Base-by-base conservation (phyloP, 2,888 invertebrate species). In the Aromia moschata region DNA sequence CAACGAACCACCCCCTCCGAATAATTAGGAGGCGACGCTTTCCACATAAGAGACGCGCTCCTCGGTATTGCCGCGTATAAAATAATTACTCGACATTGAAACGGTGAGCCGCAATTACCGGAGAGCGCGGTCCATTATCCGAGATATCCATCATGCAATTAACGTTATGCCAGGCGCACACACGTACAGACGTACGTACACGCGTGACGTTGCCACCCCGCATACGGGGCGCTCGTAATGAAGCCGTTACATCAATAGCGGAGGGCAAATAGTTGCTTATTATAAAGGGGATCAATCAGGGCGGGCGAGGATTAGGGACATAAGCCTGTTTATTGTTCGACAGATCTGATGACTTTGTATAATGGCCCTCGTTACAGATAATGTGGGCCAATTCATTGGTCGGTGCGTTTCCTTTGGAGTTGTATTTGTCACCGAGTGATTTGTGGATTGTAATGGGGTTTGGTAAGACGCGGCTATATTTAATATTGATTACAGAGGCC, bases 101-200 rank as follows among this genome's bases (percentile, higher is more conserved):
- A 64, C 67, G 43, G 67, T 68, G 68, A 70, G 70, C 71, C 70
- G 66, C 71, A 73, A 73, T 73, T 70, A 70, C 59, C 56, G 51
- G 60, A 61, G 67, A 68, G 64, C 64, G 57, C 38, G 56, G 68
- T 58, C 65, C 67, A 72, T 71, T 71, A 71, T 72, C 73, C 70
- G 57, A 67, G 71, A 72, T 71, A 72, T 71, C 68, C 71, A 74
- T 74, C 74, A 71, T 66, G 69, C 70, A 74, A 74, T 74, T 74
- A 74, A 70, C 65, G 62, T 65, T 62, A 65, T 70, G 71, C 71
- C 71, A 71, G 62, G 56, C 65, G 63, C 69, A 69, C 70, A 69
- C 64, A 67, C 69, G 65, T 66, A 70, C 65, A 64, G 63, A 67
- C 69, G 65, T 66, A 70, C 65, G 63, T 59, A 54, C 43, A 62